Evolutionary conservation across 2,113 vertebrate species (phyloP), one percentile per base, ranked within the genome.

Genomic region (Lophius piscatorius): DNA sequence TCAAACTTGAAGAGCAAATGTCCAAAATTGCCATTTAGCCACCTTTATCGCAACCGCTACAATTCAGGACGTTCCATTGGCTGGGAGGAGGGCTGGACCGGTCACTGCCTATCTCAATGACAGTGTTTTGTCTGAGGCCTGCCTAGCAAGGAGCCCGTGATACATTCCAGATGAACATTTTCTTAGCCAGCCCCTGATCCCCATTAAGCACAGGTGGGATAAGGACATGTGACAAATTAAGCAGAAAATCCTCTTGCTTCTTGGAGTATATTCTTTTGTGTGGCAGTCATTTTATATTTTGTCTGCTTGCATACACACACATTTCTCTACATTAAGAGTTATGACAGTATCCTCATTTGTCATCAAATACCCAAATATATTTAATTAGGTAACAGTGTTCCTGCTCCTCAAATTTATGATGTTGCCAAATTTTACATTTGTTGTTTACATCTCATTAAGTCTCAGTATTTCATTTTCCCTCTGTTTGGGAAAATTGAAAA

Each of bases 1-100:
- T 94, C 91, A 93, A 94, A 91, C 90, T 99, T 83, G 97, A 99
- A 89, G 93, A 97, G 87, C 94, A 97, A 91, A 88, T 98, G 91
- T 94, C 94, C 52, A 95, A 95, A 91, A 91, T 96, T 4, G 90
- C 85, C 18, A 91, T 93, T 89, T 97, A 94, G 95, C 83, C 70
- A 63, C 75, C 56, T 58, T 65, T 47, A 68, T 40, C 42, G 50
- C 58, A 26, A 73, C 82, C 70, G 26, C 82, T 75, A 78, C 81
- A 85, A 76, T 86, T 90, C 71, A 92, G 91, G 90, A 92, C 31
- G 72, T 88, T 87, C 64, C 83, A 80, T 88, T 82, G 76, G 88
- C 90, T 81, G 67, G 82, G 70, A 61, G 85, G 52, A 69, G 81
- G 85, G 86, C 74, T 70, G 89, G 85, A 90, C 70, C 51, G 54